Conservation (phyloP, 2,797 vertebrate genomes). For the Chaunax sp. region DNA sequence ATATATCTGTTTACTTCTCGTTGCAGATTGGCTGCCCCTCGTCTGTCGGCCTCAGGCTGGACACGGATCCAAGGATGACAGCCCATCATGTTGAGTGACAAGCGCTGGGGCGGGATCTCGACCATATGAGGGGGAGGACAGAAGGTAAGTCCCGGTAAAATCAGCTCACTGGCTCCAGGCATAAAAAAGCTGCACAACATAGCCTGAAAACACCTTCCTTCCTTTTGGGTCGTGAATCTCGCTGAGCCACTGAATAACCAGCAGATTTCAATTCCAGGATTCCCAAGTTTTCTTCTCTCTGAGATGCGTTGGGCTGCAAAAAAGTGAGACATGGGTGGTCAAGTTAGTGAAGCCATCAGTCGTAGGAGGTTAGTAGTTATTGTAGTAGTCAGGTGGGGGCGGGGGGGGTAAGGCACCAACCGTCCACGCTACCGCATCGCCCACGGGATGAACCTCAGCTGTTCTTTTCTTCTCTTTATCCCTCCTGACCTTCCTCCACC, state of each 20-base stretch:
- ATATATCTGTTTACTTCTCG: slow-evolving; percentile 37
- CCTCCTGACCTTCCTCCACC: slow-evolving; percentile 59
- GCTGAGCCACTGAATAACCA: slow-evolving; percentile 31
- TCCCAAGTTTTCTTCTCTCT: too few species aligned
- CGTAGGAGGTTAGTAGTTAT: slow-evolving; percentile 55
- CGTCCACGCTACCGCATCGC: slow-evolving; percentile 34
- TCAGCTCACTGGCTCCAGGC: slow-evolving; percentile 37
- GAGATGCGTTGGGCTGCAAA: neutral
- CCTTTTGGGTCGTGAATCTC: slow-evolving; percentile 43
- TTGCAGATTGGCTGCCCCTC: slow-evolving; percentile 32
- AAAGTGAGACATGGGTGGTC: slow-evolving; percentile 59
- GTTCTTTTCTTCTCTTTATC: slow-evolving; percentile 49
- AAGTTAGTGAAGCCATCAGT: slow-evolving; percentile 70
- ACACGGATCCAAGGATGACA: slow-evolving; percentile 42
- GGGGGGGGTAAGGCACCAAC: slow-evolving; percentile 4
- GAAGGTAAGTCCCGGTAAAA: slow-evolving; percentile 28
- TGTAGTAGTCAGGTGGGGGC: slow-evolving; percentile 48
- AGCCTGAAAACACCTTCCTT: slow-evolving; percentile 28
- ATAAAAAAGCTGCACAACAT: slow-evolving; percentile 24
- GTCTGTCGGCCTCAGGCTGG: slow-evolving; percentile 24
- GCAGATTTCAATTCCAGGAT: slow-evolving; percentile 28
- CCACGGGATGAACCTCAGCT: slow-evolving; percentile 64
- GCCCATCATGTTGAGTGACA: slow-evolving; percentile 52
- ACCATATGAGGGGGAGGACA: slow-evolving; percentile 26
- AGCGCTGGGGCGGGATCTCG: slow-evolving; percentile 25